Evolutionary conservation across 1,140 invertebrate genomes (phyloP).

Genomic region (Trinorchestia longiramus): DNA sequence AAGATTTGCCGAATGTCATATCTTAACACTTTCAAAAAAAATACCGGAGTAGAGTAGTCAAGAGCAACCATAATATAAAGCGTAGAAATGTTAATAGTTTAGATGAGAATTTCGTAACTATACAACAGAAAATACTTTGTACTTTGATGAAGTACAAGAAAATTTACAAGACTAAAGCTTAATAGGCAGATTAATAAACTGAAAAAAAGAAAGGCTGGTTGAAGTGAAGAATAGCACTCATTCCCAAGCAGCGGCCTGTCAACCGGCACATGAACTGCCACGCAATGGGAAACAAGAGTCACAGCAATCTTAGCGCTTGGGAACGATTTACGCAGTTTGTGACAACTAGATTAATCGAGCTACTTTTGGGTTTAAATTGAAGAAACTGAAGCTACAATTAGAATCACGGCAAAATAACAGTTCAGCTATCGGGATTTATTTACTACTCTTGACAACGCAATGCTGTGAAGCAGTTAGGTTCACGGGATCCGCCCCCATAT

Average conservation of each 20-base stretch:
- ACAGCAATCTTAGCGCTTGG: background rate
- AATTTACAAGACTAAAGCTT: too few relatives aligned
- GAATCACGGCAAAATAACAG: background rate
- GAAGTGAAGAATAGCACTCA: background rate
- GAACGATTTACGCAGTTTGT: slow-evolving; percentile 15
- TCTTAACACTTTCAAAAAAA: too few relatives aligned
- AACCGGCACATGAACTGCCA: background rate
- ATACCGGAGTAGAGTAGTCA: too few relatives aligned
- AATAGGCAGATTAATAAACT: too few relatives aligned
- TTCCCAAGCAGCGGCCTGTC: background rate
- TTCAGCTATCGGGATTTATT: background rate
- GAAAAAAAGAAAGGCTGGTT: too few relatives aligned
- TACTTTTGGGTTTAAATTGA: background rate
- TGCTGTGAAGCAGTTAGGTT: background rate
- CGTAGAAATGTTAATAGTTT: too few relatives aligned
- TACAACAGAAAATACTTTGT: too few relatives aligned
- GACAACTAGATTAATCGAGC: background rate
- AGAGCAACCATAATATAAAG: too few relatives aligned
- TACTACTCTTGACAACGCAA: background rate
- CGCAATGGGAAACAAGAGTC: background rate
- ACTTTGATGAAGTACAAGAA: too few relatives aligned
- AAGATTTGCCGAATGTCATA: too few relatives aligned
- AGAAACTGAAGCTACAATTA: background rate
- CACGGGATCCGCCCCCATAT: background rate
- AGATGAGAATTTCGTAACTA: too few relatives aligned